Evolutionary conservation across 2,797 vertebrate genomes (phyloP).

Genomic region (Gambelia wislizenii): DNA sequence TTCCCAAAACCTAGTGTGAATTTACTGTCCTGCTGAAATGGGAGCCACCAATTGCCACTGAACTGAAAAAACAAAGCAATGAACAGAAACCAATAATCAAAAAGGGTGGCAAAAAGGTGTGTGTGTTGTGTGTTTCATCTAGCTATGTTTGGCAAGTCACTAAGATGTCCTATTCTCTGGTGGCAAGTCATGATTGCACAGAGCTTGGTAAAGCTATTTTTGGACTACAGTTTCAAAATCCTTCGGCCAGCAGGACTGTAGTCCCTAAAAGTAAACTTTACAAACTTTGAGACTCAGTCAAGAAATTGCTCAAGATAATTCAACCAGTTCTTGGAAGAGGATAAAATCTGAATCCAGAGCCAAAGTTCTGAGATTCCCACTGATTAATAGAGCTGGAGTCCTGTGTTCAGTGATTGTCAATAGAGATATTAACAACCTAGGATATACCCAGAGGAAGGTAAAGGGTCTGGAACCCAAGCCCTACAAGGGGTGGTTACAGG

Average conservation of each 20-base stretch:
- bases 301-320: background rate
- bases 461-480: too few relatives aligned
- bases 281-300: background rate
- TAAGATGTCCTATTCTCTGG: background rate
- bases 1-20: too few relatives aligned
- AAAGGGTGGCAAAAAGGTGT: background rate
- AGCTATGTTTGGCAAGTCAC: background rate
- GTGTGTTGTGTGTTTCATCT: background rate
- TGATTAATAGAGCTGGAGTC: background rate
- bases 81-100: background rate
- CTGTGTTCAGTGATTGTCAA: too few relatives aligned
- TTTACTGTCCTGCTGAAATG: too few relatives aligned
- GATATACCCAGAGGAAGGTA: too few relatives aligned
- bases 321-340: background rate
- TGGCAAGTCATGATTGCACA: background rate
- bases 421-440: too few relatives aligned
- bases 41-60: too few relatives aligned
- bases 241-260: too few relatives aligned
- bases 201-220: too few relatives aligned
- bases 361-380: background rate
- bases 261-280: too few relatives aligned
- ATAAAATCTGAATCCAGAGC: background rate
- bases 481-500: too few relatives aligned
- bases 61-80: background rate
- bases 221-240: too few relatives aligned